phyloP scores from a whole-genome alignment of 2,113 vertebrate genomes.

The Hirundichthys speculiger region DNA sequence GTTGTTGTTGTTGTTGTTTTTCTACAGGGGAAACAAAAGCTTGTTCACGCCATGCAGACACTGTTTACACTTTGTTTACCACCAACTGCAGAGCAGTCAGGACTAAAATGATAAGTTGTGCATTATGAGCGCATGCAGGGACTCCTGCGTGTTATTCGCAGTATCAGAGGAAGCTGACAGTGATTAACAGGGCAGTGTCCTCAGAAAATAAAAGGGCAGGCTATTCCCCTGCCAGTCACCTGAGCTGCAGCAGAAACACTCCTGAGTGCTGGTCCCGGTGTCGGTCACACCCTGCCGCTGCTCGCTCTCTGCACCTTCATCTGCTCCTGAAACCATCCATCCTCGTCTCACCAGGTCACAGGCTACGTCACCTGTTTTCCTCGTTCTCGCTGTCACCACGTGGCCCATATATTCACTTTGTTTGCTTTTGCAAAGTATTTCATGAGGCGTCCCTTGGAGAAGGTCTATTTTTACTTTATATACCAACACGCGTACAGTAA shows the following conservation, averaged over 20 bases:
- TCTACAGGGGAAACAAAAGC: too few species aligned
- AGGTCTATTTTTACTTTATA: neutral
- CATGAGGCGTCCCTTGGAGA: neutral
- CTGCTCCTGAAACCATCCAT: neutral
- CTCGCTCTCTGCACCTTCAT: neutral
- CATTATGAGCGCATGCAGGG: too few species aligned
- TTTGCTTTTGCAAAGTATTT: neutral
- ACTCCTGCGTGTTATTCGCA: too few species aligned
- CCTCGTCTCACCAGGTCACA: neutral
- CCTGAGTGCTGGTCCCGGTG: constrained; percentile 38
- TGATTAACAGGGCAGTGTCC: constrained; percentile 2
- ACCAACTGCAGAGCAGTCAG: too few species aligned
- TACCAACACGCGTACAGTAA: neutral
- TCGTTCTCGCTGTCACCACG: neutral
- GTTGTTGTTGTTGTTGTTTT: too few species aligned
- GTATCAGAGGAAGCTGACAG: too few species aligned
- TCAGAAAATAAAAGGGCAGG: neutral
- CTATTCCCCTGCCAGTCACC: constrained; percentile 41
- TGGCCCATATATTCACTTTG: neutral
- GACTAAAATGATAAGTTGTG: too few species aligned
- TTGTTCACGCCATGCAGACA: too few species aligned
- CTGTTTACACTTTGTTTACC: too few species aligned
- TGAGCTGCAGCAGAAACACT: constrained; percentile 50
- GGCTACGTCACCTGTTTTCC: neutral
- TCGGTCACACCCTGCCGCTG: constrained; percentile 54